phyloP scores from a whole-genome alignment of 53 echinoderm and acorn worm genomes.

The Hippasteria phrygiana region DNA sequence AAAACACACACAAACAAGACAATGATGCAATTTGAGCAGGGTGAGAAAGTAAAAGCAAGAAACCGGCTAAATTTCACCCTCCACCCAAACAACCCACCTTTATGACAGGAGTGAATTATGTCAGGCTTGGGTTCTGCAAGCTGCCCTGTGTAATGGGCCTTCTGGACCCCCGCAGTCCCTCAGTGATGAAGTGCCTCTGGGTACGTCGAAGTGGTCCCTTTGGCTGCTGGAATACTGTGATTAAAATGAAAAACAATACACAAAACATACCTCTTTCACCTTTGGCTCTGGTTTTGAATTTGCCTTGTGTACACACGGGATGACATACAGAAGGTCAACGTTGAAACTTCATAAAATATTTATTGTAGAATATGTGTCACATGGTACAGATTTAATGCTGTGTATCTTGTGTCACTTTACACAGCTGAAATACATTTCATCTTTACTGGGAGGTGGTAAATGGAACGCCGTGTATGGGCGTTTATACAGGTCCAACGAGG shows the following conservation, averaged over 20 bases:
- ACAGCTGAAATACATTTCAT: too few species aligned
- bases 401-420: too few species aligned
- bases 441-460: too few species aligned
- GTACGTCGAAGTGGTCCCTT: slow-evolving; percentile 57
- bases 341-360: not conserved
- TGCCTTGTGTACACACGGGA: slow-evolving; percentile 10
- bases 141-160: not conserved
- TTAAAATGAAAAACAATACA: slow-evolving; percentile 66
- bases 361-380: not conserved
- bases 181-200: slow-evolving; percentile 16
- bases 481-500: too few species aligned
- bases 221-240: slow-evolving; percentile 52
- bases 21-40: not conserved
- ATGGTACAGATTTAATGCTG: too few species aligned
- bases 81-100: not conserved
- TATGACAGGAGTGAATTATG: not conserved
- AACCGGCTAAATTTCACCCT: not conserved
- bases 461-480: too few species aligned
- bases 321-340: not conserved
- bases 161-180: slow-evolving; percentile 23
- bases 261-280: slow-evolving; percentile 6
- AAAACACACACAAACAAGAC: too few species aligned
- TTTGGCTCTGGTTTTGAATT: not conserved
- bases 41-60: not conserved
- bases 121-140: not conserved